Evolutionary conservation across 2,113 vertebrate genomes (phyloP).

Genomic region (Callospermophilus lateralis): DNA sequence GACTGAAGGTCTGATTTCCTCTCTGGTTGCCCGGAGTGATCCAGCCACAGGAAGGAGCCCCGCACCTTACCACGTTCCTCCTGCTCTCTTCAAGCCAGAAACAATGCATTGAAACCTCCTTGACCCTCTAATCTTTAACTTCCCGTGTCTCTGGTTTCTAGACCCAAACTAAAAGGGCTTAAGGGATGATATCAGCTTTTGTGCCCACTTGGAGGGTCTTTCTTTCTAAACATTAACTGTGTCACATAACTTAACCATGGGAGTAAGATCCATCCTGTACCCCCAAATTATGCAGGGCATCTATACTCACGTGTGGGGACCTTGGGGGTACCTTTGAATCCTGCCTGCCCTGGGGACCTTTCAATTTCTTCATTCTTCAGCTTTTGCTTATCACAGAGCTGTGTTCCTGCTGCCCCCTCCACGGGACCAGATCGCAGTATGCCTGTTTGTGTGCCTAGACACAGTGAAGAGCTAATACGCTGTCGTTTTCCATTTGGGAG

Average conservation of each 20-base stretch:
- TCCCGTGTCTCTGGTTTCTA: not conserved
- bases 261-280: not conserved
- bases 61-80: accelerated
- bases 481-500: not conserved
- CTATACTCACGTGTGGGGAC: accelerated
- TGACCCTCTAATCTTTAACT: not conserved
- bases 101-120: not conserved
- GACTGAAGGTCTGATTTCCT: not conserved
- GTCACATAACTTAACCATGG: not conserved
- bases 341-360: not conserved
- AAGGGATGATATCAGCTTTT: not conserved
- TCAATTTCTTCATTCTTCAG: not conserved
- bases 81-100: not conserved
- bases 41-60: not conserved
- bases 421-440: not conserved
- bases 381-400: not conserved
- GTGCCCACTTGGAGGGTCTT: not conserved
- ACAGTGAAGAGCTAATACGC: not conserved
- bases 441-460: not conserved
- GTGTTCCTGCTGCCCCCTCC: not conserved
- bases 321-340: not conserved
- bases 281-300: not conserved
- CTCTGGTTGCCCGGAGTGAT: not conserved
- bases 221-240: not conserved
- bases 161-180: not conserved